A percentile compares a stretch with the other conserved stretches of the same genome.
Evolutionary conservation across 2,113 vertebrate genomes (phyloP).

Genomic region (Sander lucioperca): DNA sequence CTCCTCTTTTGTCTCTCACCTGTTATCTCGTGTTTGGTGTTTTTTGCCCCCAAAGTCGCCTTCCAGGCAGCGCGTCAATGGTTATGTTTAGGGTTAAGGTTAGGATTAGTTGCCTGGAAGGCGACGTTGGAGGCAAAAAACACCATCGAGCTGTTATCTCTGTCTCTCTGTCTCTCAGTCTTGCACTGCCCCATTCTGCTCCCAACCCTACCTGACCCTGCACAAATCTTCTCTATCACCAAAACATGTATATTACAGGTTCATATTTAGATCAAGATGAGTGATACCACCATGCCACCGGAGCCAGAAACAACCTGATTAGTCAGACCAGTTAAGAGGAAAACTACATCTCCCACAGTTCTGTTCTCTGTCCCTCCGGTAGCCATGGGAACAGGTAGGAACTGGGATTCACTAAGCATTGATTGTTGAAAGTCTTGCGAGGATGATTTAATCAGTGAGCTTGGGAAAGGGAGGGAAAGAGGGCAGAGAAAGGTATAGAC

Average conservation of each 20-base stretch:
- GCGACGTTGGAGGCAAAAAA: too few species aligned
- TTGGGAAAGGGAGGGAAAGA: constrained; percentile 5
- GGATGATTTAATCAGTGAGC: constrained; percentile 49
- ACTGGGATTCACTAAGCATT: constrained; percentile 51
- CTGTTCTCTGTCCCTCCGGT: constrained; percentile 50
- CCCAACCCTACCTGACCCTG: neutral
- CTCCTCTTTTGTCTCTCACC: neutral
- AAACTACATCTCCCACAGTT: constrained; percentile 27
- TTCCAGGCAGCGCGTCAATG: too few species aligned
- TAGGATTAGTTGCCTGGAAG: too few species aligned
- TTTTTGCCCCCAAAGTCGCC: too few species aligned
- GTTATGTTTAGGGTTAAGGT: too few species aligned
- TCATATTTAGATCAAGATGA: neutral
- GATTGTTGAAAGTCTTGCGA: constrained; percentile 48
- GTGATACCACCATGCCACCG: neutral
- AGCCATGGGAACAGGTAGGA: constrained; percentile 68
- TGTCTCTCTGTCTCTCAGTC: constrained; percentile 2
- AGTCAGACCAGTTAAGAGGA: constrained; percentile 3
- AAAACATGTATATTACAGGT: neutral
- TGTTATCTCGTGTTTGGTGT: neutral
- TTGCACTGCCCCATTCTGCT: neutral
- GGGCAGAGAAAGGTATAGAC: constrained; percentile 23
- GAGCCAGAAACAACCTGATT: neutral
- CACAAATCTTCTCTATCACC: neutral
- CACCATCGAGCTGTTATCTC: neutral